Percentiles rank a stretch among this genome's conserved stretches.
phyloP scores from a whole-genome alignment of 2,888 invertebrate genomes.

The Ommatoiulus sabulosus region DNA sequence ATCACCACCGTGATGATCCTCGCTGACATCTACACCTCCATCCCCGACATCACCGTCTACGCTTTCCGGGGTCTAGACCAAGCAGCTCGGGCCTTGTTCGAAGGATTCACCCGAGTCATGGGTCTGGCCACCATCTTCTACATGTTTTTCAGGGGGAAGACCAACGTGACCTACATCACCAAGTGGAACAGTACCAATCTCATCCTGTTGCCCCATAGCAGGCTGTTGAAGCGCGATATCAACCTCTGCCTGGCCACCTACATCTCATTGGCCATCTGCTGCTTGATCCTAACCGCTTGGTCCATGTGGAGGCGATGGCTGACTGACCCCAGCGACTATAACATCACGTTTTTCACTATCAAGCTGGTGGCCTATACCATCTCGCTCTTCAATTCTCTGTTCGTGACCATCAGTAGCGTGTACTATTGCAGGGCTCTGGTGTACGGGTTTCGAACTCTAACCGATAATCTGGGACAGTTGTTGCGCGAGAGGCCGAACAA shows the following conservation, averaged over 20 bases:
- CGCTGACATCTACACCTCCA: conserved; percentile 42
- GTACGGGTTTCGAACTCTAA: conserved; percentile 38
- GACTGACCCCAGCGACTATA: not conserved
- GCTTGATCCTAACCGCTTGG: conserved; percentile 52
- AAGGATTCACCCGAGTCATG: conserved; percentile 39
- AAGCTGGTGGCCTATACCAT: conserved; percentile 52
- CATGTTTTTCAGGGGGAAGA: conserved; percentile 8
- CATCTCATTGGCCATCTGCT: conserved; percentile 30
- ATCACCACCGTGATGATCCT: conserved; percentile 15
- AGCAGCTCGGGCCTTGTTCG: conserved; percentile 49
- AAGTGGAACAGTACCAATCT: conserved; percentile 20
- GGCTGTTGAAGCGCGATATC: not conserved
- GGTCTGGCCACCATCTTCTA: conserved; percentile 24
- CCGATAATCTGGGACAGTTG: not conserved
- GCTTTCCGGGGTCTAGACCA: conserved; percentile 5
- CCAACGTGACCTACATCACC: conserved; percentile 32
- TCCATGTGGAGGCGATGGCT: conserved; percentile 1
- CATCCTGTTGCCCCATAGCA: not conserved
- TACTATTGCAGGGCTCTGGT: conserved; percentile 20
- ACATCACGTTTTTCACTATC: conserved; percentile 44
- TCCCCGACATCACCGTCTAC: not conserved
- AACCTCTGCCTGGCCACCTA: not conserved
- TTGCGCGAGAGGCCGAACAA: conserved; percentile 45
- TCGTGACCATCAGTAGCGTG: conserved; percentile 24
- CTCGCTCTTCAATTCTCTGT: conserved; percentile 52